These are phyloP conservation scores for Crotalus horridus DNA, from an alignment of 2,113 vertebrate genomes.

Conservation along the genomic window DNA sequence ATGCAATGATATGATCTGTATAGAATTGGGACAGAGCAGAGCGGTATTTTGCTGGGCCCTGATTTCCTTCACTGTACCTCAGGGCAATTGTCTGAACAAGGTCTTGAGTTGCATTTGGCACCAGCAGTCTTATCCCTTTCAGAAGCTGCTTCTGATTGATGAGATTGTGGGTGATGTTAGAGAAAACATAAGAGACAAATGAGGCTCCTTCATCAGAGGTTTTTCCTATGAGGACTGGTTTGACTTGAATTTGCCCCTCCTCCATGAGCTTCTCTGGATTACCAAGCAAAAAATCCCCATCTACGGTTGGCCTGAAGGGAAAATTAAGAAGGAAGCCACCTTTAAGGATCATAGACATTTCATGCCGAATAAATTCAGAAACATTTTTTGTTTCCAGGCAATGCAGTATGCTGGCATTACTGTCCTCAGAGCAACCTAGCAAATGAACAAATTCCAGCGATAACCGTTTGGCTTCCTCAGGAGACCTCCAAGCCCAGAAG, in stretches of 20 bases:
- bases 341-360: conserved; percentile 19
- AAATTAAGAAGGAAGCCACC: background rate
- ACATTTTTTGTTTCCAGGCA: too few species aligned
- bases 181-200: conserved; percentile 15
- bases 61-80: conserved; percentile 67
- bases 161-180: conserved; percentile 60
- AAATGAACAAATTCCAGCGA: too few species aligned
- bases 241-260: conserved; percentile 48
- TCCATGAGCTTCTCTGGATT: conserved; percentile 54
- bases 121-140: conserved; percentile 22
- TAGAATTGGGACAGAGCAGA: conserved; percentile 55
- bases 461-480: too few species aligned
- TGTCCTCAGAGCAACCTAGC: too few species aligned
- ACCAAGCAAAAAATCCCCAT: conserved; percentile 67
- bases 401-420: too few species aligned
- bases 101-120: conserved; percentile 38
- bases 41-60: conserved; percentile 51
- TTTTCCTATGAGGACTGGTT: conserved; percentile 63
- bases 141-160: conserved; percentile 65
- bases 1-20: conserved; percentile 61
- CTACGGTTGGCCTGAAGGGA: conserved; percentile 61
- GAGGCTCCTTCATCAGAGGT: conserved; percentile 69
- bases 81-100: conserved; percentile 45
- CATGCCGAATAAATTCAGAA: conserved; percentile 16
- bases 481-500: too few species aligned